Percentiles rank a stretch among this genome's conserved stretches.
phyloP scores from a whole-genome alignment of 2,113 vertebrate species.

The Oreochromis aureus region DNA sequence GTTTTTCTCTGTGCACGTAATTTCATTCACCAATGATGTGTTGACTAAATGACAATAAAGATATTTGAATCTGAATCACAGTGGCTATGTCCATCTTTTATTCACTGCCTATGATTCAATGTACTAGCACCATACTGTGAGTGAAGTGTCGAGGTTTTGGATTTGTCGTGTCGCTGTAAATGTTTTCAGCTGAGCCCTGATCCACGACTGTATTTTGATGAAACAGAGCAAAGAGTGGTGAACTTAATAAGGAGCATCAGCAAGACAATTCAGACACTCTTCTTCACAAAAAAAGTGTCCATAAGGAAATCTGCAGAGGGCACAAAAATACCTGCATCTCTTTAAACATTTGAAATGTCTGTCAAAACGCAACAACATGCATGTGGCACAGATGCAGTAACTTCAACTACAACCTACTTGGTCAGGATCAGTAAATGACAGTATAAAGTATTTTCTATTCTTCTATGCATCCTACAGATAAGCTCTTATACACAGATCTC shows the following conservation, averaged over 20 bases:
- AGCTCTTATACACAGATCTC: neutral
- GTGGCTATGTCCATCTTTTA: neutral
- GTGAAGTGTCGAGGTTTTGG: neutral
- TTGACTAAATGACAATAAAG: neutral
- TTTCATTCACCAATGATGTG: neutral
- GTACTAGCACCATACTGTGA: neutral
- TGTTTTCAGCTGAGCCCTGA: neutral
- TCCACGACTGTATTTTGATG: neutral
- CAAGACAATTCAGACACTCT: neutral
- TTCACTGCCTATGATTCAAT: neutral
- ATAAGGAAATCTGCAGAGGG: neutral
- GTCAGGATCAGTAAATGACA: neutral
- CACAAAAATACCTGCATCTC: neutral
- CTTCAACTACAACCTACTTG: neutral
- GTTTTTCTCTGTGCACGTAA: neutral
- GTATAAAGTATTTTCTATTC: neutral
- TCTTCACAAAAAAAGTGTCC: neutral
- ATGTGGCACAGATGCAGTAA: neutral
- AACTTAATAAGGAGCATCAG: neutral
- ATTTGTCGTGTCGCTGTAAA: neutral
- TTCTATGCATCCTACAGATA: neutral
- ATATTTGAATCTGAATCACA: neutral
- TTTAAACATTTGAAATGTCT: neutral
- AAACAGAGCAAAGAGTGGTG: neutral
- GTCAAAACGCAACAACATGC: neutral